A percentile compares a stretch with the other conserved stretches of the same genome.
Evolutionary conservation across 2,888 invertebrate genomes (phyloP).

Genomic region (Pheosia gnoma): DNA sequence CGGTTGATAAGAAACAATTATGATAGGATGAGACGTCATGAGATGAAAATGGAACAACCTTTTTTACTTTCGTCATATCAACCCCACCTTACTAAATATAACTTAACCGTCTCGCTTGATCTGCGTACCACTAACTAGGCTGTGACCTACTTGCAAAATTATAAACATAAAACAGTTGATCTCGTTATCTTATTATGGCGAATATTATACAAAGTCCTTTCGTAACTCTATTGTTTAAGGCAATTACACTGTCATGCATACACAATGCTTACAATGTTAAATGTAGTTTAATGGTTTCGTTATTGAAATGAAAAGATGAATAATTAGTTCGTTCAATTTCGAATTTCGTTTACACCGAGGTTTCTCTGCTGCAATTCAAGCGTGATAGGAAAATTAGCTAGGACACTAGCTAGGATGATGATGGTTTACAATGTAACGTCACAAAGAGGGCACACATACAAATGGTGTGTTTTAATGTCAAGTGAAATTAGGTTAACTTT

Average conservation of each 20-base stretch:
- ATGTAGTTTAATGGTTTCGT: neutral
- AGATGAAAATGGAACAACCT: too few species aligned
- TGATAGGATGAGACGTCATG: too few species aligned
- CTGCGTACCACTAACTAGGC: neutral
- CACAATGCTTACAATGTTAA: neutral
- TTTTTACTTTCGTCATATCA: neutral
- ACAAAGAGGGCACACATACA: too few species aligned
- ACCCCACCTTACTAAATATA: neutral
- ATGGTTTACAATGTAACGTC: too few species aligned
- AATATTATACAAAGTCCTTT: neutral
- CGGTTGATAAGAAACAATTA: too few species aligned
- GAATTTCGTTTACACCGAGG: neutral
- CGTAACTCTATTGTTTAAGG: neutral
- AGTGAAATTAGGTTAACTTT: too few species aligned
- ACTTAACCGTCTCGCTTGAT: neutral
- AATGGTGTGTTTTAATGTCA: too few species aligned
- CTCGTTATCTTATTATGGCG: neutral
- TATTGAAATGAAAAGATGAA: constrained; percentile 1
- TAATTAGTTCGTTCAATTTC: constrained; percentile 4
- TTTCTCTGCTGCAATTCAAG: too few species aligned
- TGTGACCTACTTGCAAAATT: neutral
- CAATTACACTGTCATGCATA: neutral
- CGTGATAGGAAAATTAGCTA: too few species aligned
- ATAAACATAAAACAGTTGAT: neutral
- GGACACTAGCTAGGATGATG: too few species aligned